Percentiles rank a stretch among this genome's conserved stretches.
Evolutionary conservation across 2,113 vertebrate genomes (phyloP).

Genomic region (Dunckerocampus dactyliophorus): DNA sequence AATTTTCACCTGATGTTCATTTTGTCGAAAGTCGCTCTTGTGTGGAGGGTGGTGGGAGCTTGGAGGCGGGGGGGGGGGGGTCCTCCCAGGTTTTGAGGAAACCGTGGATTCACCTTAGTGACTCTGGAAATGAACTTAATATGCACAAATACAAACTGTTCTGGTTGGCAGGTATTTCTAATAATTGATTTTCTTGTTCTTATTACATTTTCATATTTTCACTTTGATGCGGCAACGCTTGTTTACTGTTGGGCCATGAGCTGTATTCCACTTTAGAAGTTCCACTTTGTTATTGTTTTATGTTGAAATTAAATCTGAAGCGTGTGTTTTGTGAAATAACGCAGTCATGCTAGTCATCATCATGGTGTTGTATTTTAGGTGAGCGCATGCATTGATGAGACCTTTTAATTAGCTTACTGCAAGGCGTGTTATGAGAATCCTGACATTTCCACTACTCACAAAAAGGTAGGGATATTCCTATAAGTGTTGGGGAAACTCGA

Average conservation of each 20-base stretch:
- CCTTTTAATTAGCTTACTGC: too few relatives aligned
- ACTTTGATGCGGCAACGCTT: too few relatives aligned
- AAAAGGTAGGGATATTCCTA: too few relatives aligned
- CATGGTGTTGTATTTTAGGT: background rate
- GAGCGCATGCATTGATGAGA: too few relatives aligned
- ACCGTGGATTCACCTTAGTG: conserved; percentile 15
- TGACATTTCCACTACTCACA: background rate
- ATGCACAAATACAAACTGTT: conserved; percentile 1
- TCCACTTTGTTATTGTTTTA: background rate
- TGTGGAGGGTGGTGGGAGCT: conserved; percentile 25
- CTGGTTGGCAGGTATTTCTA: background rate
- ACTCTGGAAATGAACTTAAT: conserved; percentile 6
- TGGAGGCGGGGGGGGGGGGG: conserved; percentile 19
- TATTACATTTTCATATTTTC: too few relatives aligned
- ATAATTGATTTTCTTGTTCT: too few relatives aligned
- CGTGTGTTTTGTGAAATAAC: background rate
- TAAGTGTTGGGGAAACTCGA: too few relatives aligned
- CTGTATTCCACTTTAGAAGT: too few relatives aligned
- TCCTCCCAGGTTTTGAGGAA: conserved; percentile 27
- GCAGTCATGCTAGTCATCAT: background rate
- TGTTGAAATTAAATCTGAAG: background rate
- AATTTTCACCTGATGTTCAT: conserved; percentile 62
- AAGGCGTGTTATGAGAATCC: background rate
- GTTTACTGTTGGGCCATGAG: too few relatives aligned
- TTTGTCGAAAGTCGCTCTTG: conserved; percentile 53